Evolutionary conservation across 2,888 invertebrate species (phyloP).

Genomic region (Shargacucullia verbasci): DNA sequence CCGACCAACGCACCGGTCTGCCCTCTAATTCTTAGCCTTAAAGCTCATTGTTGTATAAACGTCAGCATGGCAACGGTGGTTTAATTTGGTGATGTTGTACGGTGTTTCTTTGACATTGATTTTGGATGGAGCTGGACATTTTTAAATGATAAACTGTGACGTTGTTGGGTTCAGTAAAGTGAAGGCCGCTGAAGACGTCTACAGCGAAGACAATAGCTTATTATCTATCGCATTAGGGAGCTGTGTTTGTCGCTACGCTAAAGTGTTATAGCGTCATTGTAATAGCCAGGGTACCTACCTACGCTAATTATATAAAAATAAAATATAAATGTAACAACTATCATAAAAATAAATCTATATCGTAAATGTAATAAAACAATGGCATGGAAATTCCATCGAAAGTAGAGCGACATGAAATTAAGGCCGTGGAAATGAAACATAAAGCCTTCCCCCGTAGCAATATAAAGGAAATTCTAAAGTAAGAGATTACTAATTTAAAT

Average conservation of each 20-base stretch:
- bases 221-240: conserved; percentile 59
- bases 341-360: conserved; percentile 7
- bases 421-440: conserved; percentile 37
- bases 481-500: conserved; percentile 24
- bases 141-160: conserved; percentile 72
- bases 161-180: conserved; percentile 55
- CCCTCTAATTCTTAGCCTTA: conserved; percentile 58
- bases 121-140: conserved; percentile 75
- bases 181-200: conserved; percentile 66
- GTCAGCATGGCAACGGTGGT: conserved; percentile 64
- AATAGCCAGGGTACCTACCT: conserved; percentile 16
- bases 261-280: conserved; percentile 50
- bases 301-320: conserved; percentile 9
- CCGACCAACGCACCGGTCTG: conserved; percentile 42
- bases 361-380: conserved; percentile 12
- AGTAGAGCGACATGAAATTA: conserved; percentile 31
- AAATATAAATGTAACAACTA: conserved; percentile 11
- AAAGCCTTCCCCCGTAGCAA: conserved; percentile 28
- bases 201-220: conserved; percentile 65
- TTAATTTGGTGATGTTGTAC: conserved; percentile 73
- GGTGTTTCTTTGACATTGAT: conserved; percentile 85
- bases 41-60: conserved; percentile 60
- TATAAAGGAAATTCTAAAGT: conserved; percentile 19
- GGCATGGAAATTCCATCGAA: conserved; percentile 31
- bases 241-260: conserved; percentile 48